Evolutionary conservation across 2,888 invertebrate species (phyloP), one percentile per base, ranked within the genome.

Genomic region (Tethea ocularis): DNA sequence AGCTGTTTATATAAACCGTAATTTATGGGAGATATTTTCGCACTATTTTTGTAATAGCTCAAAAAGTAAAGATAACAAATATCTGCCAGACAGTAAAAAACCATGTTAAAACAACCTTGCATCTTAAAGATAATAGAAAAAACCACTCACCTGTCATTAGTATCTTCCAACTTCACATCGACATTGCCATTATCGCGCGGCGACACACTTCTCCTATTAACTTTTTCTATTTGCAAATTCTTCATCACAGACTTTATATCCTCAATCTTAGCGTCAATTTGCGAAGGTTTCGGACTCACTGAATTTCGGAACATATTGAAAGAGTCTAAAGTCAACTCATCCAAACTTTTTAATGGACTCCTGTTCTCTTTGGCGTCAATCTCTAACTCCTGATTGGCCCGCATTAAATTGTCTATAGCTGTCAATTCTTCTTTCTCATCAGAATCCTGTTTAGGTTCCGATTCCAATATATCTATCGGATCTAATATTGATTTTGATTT

Each of bases 91-190:
- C 13, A n/a, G 1, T 2, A 1, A n/a, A 36, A 15, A 15, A 15
- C 15, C 36, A 33, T 33, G 3, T 36, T 15, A 36, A 36, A 36
- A 36, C 13, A 26, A 3, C 4, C 15, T 15, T 3, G 7, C 5
- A 15, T 36, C 36, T 36, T 3, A 15, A 36, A 36, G 2, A 1
- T 36, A 6, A 38, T 10, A 3, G 54, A 26, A 26, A 41, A 15
- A n/a, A 17, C 13, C n/a, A 13, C 69, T 15, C 60, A 82, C 81
- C 95, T 95, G 84, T 97, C 97, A 69, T 86, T 88, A 23, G 72
- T 69, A 57, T 89, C 86, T 60, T 94, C 94, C 20, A 74, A 81
- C 65, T 93, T 94, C 0, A 74, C 63, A 26, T 92, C 91, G 2
- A 88, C 82, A 46, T 82, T 78, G 1, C 82, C 88, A 36, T 93